Conservation (phyloP, 2,888 invertebrate genomes). For the Trachelus troglodyta region DNA sequence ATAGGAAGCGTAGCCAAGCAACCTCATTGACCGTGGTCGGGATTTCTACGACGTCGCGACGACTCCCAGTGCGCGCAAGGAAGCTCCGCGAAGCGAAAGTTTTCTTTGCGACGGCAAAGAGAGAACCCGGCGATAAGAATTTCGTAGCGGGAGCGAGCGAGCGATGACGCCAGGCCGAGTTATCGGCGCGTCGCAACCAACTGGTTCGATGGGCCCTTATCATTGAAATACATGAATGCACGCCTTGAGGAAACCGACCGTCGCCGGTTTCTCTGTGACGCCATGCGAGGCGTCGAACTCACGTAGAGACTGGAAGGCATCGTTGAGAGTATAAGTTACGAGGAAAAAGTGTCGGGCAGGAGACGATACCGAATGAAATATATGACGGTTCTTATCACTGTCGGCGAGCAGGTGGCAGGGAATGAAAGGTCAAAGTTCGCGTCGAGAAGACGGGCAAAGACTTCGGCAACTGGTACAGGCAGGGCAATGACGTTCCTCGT, state of each 20-base stretch:
- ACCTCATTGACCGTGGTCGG: slow-evolving; percentile 41
- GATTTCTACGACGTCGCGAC: slow-evolving; percentile 34
- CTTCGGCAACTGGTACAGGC: neutral
- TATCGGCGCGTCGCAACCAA: neutral
- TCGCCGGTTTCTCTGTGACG: neutral
- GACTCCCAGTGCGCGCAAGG: neutral
- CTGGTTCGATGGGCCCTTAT: slow-evolving; percentile 2
- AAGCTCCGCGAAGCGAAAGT: neutral
- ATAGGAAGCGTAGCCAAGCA: slow-evolving; percentile 15
- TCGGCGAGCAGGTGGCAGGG: neutral
- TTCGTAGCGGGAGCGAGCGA: neutral
- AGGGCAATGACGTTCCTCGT: neutral
- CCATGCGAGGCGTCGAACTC: neutral
- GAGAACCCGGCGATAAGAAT: neutral
- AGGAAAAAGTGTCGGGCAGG: neutral
- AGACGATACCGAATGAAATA: neutral
- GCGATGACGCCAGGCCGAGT: neutral
- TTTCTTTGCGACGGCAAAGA: neutral
- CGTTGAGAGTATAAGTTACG: neutral
- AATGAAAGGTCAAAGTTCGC: neutral
- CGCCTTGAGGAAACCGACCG: neutral
- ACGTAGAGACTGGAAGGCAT: neutral
- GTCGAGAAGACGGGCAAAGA: neutral
- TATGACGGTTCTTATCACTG: neutral
- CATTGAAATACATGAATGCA: neutral